These are phyloP conservation scores for Linyphia triangularis DNA, from an alignment of 2,888 invertebrate species.

Conservation along the genomic window DNA sequence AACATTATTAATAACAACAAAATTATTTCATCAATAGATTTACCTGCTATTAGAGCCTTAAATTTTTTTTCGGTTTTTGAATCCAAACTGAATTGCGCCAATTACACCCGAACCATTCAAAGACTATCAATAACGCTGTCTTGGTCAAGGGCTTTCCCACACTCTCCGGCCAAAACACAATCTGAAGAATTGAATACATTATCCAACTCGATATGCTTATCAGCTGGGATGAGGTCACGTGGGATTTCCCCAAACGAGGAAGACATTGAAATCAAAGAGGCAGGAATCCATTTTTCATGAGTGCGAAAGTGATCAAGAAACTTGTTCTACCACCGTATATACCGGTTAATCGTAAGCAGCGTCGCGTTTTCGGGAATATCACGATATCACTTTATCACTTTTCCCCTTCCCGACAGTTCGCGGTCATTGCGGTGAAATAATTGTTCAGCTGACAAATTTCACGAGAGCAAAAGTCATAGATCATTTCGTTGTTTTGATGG, in stretches of 20 bases:
- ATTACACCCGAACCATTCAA: background rate
- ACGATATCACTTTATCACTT: conserved; percentile 56
- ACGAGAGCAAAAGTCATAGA: conserved; percentile 53
- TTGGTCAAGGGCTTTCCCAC: background rate
- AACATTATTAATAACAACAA: too few species aligned
- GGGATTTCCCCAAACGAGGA: conserved; percentile 49
- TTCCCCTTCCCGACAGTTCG: conserved; percentile 27
- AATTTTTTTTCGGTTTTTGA: background rate
- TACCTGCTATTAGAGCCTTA: too few species aligned
- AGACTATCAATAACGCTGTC: background rate
- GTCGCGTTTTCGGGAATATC: conserved; percentile 22
- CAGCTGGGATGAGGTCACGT: conserved; percentile 23
- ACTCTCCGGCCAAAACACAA: background rate
- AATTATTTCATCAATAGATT: too few species aligned
- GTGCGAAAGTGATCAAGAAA: conserved; percentile 23
- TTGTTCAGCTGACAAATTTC: conserved; percentile 72
- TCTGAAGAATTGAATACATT: background rate
- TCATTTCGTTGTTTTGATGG: conserved; percentile 8
- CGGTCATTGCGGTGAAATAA: conserved; percentile 67
- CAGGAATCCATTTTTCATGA: conserved; percentile 39
- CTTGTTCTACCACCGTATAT: background rate
- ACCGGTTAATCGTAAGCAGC: background rate
- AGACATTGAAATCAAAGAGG: conserved; percentile 12
- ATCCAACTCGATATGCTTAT: background rate
- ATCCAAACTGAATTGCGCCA: background rate